phyloP scores from a whole-genome alignment of 2,888 invertebrate species.

The Clusia tigrina region DNA sequence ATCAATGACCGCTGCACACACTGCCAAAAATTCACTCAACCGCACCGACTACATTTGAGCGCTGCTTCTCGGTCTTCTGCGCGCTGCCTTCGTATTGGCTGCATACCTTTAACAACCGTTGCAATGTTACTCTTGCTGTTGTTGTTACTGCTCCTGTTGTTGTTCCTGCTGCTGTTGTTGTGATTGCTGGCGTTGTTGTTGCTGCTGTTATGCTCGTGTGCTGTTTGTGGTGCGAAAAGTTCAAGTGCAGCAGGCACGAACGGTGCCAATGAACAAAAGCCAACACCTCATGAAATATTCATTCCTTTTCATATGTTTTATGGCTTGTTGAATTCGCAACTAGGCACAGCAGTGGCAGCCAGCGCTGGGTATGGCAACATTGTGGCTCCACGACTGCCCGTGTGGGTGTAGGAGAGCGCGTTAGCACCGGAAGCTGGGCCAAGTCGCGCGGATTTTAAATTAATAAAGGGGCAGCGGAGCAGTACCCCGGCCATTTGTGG shows the following conservation, averaged over 20 bases:
- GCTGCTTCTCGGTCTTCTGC: conserved; percentile 1
- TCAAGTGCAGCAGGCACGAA: conserved; percentile 39
- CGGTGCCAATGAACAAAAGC: conserved; percentile 53
- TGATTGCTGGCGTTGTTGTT: too few relatives aligned
- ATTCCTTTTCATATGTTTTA: conserved; percentile 60
- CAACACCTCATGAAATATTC: conserved; percentile 62
- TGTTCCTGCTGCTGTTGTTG: too few relatives aligned
- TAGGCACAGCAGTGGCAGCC: not conserved
- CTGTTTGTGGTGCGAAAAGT: conserved; percentile 27
- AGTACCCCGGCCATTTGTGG: too few relatives aligned
- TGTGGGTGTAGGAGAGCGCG: conserved; percentile 14
- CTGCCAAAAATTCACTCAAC: conserved; percentile 12
- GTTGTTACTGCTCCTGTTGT: not conserved
- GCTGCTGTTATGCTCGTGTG: too few relatives aligned
- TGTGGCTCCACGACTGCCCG: not conserved
- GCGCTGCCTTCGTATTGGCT: not conserved
- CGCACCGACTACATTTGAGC: conserved; percentile 20
- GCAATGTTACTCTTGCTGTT: not conserved
- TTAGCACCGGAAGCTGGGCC: not conserved
- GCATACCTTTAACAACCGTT: not conserved
- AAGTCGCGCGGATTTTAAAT: conserved; percentile 48
- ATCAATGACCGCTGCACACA: conserved; percentile 8
- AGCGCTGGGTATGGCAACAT: not conserved
- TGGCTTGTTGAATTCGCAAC: conserved; percentile 58
- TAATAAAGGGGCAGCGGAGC: conserved; percentile 48